Evolutionary conservation across 2,888 invertebrate genomes (phyloP), one percentile per base, ranked within the genome.

Genomic region (Acrobasis repandana): DNA sequence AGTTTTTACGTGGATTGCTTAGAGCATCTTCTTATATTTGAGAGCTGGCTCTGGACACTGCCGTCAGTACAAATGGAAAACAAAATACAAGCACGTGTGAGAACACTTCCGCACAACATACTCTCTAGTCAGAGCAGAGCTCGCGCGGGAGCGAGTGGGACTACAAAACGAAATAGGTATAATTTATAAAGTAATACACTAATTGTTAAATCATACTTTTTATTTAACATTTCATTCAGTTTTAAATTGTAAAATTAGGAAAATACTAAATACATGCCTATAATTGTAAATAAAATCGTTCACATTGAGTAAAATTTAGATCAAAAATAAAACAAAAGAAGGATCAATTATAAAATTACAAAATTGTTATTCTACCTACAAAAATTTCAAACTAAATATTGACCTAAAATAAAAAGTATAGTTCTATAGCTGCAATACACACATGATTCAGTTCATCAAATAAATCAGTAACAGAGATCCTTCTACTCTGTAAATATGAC

Each of bases 221-320:
- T 61, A 50, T 56, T 58, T 64, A 64, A 67, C 63, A 65, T 60
- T 70, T 56, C 10, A 60, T 56, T 48, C 46, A 56, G 51, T 51
- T 57, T 38, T 10, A 61, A 62, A 28, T 56, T 48, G 20, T 38
- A 54, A 54, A 54, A 38, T 38, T 16, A 54, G 2, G 38, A 52
- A 36, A 52, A 16, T 38, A 14, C 5, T 9, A 38, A 18, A 18
- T 14, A 18, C 16, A 20, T 18, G 11, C 18, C 16, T 52, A 52
- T 11, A 52, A 33, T 52, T 52, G 15, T 52, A 38, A 54, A 38
- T 54, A 54, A 54, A 38, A 54, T 38, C 52, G 54, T 60, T 70
- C 63, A 50, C 61, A 59, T 63, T 69, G 69, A 72, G 65, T 57
- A 66, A 38, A 16, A 38, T 38, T 38, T 38, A 10, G 34, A 52